A percentile compares a stretch with the other conserved stretches of the same genome.
Conservation (phyloP, 2,113 vertebrate genomes). For the Tachysurus fulvidraco region DNA sequence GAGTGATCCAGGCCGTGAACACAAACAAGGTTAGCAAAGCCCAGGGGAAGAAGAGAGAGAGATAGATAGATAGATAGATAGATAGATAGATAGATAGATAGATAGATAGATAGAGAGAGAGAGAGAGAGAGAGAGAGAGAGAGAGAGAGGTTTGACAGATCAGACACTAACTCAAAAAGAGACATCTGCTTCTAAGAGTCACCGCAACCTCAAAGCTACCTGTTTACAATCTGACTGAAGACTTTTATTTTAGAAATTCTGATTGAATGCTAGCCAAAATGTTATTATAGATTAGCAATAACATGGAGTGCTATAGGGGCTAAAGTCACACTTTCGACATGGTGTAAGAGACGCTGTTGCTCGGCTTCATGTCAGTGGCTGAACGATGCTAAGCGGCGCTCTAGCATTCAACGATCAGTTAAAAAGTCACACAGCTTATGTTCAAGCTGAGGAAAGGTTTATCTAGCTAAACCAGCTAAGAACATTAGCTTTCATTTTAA, state of each 20-base stretch:
- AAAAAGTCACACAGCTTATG: not conserved
- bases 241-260: too few species aligned
- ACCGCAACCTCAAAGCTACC: not conserved
- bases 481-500: not conserved
- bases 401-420: not conserved
- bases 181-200: not conserved
- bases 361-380: not conserved
- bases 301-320: not conserved
- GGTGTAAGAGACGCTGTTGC: not conserved
- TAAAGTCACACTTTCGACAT: not conserved
- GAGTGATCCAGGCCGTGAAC: slow-evolving; percentile 45
- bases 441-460: not conserved
- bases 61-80: not conserved
- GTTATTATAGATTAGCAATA: not conserved
- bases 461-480: not conserved
- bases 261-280: not conserved
- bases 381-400: not conserved
- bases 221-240: not conserved
- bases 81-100: not conserved
- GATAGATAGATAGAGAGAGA: not conserved
- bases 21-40: slow-evolving; percentile 65
- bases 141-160: slow-evolving; percentile 45
- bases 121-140: too few species aligned
- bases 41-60: slow-evolving; percentile 54
- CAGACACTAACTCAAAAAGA: slow-evolving; percentile 37